Conservation (phyloP, 2,797 vertebrate genomes). For the Urosaurus nigricauda region DNA sequence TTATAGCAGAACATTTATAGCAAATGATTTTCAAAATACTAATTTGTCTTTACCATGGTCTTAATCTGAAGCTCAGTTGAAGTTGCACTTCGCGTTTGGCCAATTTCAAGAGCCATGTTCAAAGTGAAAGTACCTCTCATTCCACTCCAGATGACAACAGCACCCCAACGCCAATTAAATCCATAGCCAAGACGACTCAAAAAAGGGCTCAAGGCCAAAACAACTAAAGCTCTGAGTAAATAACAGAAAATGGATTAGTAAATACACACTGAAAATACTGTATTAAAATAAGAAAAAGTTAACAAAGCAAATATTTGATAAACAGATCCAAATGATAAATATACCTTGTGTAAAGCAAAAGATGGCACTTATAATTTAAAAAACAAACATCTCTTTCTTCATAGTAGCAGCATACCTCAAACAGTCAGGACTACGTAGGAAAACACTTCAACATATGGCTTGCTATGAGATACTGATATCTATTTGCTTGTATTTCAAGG, state of each 20-base stretch:
- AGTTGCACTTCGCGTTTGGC: neutral
- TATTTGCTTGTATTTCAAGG: neutral
- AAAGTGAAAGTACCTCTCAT: constrained; percentile 72
- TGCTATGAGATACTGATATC: neutral
- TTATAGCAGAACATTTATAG: neutral
- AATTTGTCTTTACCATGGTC: constrained; percentile 24
- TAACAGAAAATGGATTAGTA: neutral
- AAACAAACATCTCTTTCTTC: neutral
- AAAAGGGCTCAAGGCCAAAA: constrained; percentile 71
- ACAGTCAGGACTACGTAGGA: neutral
- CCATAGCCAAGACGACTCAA: constrained; percentile 68
- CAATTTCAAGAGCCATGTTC: constrained; percentile 66
- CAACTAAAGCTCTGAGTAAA: constrained; percentile 68
- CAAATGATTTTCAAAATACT: constrained; percentile 9
- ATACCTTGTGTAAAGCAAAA: neutral
- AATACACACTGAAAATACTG: constrained; percentile 6
- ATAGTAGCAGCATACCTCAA: neutral
- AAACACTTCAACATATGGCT: neutral
- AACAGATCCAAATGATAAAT: neutral
- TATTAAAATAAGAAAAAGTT: neutral
- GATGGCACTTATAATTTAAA: neutral
- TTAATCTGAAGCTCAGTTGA: neutral
- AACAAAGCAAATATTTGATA: neutral
- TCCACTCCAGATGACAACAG: constrained; percentile 73
- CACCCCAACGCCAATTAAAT: constrained; percentile 74